Base-by-base conservation (phyloP, 2,888 invertebrate genomes). In the Octodonta nipae region DNA sequence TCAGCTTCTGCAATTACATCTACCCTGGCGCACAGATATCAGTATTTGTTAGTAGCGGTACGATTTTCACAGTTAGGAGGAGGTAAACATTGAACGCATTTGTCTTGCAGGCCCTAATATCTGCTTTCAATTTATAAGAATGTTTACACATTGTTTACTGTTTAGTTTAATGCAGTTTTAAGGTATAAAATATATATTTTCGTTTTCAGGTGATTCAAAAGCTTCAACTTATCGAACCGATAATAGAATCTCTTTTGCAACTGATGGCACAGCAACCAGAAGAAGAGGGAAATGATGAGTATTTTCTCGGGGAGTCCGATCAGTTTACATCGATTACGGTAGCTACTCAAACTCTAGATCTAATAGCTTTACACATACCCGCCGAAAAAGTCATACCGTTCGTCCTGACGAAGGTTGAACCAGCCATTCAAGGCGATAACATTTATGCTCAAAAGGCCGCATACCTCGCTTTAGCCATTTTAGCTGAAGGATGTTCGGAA, bases 401-500 rank as follows among this genome's bases (percentile, higher is more conserved):
- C 48, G 58, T 84, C 55, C 70, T 84, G 58, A 55, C 56, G 3
- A 54, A 58, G 34, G 67, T 82, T 6, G 77, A 80, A 47, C 73
- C 75, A 4, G 73, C 76, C 2, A 54, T 84, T 14, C 66, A 69
- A 44, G 71, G 46, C 24, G 43, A 40, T 6, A 69, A 80, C 48
- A 63, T 73, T 6, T 68, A 73, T 42, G 68, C 69, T 1, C 74
- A 78, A 42, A 78, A 78, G 50, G 82, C 79, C 5, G 76, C 78
- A 1, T 83, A 75, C 55, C 59, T 82, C 22, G 70, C 78, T 10
- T 65, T 84, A 54, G 83, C 81, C 12, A 77, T 83, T 13, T 65
- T 80, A 36, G 76, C 79, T 2, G 84, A 85, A 61, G 84, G 84
- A 1, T 84, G 83, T 52, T 71, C 80, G 0, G 82, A 83, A 48